Evolutionary conservation across 1,140 invertebrate genomes (phyloP).

Genomic region (Thaumatotibia leucotreta): DNA sequence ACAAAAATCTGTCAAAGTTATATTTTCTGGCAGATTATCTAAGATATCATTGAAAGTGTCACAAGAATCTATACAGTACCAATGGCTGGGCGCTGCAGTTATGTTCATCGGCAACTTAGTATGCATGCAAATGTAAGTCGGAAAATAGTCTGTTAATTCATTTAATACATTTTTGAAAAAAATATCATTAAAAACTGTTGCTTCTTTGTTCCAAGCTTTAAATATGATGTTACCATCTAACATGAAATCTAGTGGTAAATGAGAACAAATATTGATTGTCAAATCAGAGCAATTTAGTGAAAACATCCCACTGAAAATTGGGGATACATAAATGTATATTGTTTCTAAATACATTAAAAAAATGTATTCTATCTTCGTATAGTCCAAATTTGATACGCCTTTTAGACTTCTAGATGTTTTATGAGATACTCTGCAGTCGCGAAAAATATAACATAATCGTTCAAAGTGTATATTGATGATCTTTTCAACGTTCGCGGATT

Average conservation of each 20-base stretch:
- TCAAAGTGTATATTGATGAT: slow-evolving; percentile 20
- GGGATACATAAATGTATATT: slow-evolving; percentile 27
- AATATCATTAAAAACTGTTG: slow-evolving; percentile 18
- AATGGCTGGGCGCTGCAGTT: slow-evolving; percentile 16
- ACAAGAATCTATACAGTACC: slow-evolving; percentile 29
- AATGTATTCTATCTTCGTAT: slow-evolving; percentile 26
- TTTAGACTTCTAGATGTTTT: slow-evolving; percentile 20
- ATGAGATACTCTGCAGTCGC: slow-evolving; percentile 24
- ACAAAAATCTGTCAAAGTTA: slow-evolving; percentile 30
- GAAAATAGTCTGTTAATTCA: slow-evolving; percentile 28
- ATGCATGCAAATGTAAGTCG: slow-evolving; percentile 28
- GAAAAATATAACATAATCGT: slow-evolving; percentile 19
- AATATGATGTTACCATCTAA: slow-evolving; percentile 28
- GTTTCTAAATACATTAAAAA: slow-evolving; percentile 28
- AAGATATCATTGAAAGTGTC: slow-evolving; percentile 18
- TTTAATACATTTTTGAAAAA: slow-evolving; percentile 19
- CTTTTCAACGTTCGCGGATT: not conserved
- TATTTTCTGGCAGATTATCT: slow-evolving; percentile 18
- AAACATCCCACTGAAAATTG: slow-evolving; percentile 21
- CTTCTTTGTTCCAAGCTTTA: slow-evolving; percentile 27
- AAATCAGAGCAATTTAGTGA: slow-evolving; percentile 20
- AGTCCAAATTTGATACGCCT: slow-evolving; percentile 23
- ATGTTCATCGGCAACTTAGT: slow-evolving; percentile 20
- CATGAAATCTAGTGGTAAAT: slow-evolving; percentile 26
- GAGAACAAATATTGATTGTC: slow-evolving; percentile 15